phyloP scores from a whole-genome alignment of 2,888 invertebrate species.

The Polia nebulosa region DNA sequence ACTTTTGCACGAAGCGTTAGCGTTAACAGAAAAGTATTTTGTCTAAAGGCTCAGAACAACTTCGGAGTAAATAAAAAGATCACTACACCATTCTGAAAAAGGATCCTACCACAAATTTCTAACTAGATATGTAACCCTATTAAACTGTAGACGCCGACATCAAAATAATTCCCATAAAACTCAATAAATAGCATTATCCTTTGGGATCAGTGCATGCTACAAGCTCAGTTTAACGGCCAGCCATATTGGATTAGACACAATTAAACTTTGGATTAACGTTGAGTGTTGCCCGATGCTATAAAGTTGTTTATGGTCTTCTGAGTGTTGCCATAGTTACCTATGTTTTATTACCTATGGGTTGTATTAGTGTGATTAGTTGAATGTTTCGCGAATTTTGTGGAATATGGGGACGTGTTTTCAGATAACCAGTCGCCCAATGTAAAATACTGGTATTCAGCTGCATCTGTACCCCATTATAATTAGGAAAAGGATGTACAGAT shows the following conservation, averaged over 20 bases:
- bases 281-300: slow-evolving; percentile 44
- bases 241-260: slow-evolving; percentile 54
- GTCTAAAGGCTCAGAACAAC: too few relatives aligned
- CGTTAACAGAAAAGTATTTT: too few relatives aligned
- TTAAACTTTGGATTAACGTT: slow-evolving; percentile 48
- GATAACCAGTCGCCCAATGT: too few relatives aligned
- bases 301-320: slow-evolving; percentile 47
- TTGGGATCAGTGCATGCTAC: slow-evolving; percentile 16
- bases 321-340: slow-evolving; percentile 47
- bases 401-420: background rate
- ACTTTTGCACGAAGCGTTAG: too few relatives aligned
- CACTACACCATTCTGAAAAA: too few relatives aligned
- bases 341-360: slow-evolving; percentile 31
- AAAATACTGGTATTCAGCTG: too few relatives aligned
- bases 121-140: too few relatives aligned
- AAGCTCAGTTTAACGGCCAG: slow-evolving; percentile 20
- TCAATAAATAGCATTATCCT: slow-evolving; percentile 38
- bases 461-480: too few relatives aligned
- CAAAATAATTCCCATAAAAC: slow-evolving; percentile 13
- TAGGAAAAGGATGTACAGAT: too few relatives aligned
- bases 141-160: slow-evolving; percentile 1
- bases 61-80: too few relatives aligned
- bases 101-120: too few relatives aligned
- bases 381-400: background rate
- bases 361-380: slow-evolving; percentile 22